These are phyloP conservation scores for Pristionchus entomophagus DNA, from an alignment of 2,888 invertebrate genomes.

Conservation along the genomic window DNA sequence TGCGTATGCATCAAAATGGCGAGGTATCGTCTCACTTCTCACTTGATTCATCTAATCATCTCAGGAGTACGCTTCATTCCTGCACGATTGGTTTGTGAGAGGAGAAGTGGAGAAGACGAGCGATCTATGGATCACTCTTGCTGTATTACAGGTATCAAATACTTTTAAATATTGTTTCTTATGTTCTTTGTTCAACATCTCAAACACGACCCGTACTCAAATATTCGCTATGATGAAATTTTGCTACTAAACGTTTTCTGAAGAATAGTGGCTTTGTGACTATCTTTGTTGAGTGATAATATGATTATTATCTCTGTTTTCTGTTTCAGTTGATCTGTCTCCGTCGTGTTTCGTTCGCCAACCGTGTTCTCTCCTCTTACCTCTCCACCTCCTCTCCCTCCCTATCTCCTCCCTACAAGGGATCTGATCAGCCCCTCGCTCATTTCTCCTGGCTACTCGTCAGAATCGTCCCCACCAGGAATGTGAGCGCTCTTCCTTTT, in stretches of 20 bases:
- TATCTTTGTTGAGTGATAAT: too few relatives aligned
- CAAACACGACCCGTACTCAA: too few relatives aligned
- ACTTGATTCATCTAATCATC: background rate
- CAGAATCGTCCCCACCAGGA: constrained; percentile 21
- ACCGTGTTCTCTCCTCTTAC: constrained; percentile 24
- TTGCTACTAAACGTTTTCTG: too few relatives aligned
- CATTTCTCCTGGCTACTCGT: constrained; percentile 46
- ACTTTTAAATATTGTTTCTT: background rate
- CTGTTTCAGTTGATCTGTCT: constrained; percentile 47
- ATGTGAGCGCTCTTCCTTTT: constrained; percentile 16
- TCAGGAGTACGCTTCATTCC: constrained; percentile 42
- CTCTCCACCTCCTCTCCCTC: background rate
- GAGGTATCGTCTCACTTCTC: background rate
- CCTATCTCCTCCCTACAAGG: constrained; percentile 20
- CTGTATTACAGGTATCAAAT: constrained; percentile 40
- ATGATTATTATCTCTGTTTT: too few relatives aligned
- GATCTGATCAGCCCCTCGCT: background rate
- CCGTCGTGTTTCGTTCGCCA: constrained; percentile 42
- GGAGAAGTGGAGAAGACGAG: constrained; percentile 31
- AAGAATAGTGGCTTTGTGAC: too few relatives aligned
- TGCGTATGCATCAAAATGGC: background rate
- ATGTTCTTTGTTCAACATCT: too few relatives aligned
- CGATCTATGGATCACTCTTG: constrained; percentile 31
- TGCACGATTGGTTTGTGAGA: constrained; percentile 42
- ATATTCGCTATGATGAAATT: too few relatives aligned